Evolutionary conservation across 2,797 vertebrate genomes (phyloP).

Genomic region (Dallia pectoralis): DNA sequence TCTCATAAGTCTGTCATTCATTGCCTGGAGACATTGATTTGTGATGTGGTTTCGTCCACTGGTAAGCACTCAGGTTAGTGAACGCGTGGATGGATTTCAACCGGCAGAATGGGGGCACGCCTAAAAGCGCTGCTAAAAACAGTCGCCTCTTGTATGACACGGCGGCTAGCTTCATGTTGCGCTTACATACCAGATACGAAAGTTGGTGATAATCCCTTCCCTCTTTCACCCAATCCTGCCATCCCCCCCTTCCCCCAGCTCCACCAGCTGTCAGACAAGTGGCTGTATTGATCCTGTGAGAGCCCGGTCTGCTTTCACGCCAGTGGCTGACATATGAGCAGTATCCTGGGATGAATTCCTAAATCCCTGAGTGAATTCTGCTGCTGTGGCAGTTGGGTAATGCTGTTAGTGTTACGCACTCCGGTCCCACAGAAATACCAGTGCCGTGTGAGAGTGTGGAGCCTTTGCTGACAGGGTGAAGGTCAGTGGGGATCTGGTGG

Average conservation of each 20-base stretch:
- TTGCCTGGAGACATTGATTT: too few species aligned
- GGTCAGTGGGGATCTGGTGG: conserved; percentile 39
- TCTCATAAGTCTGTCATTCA: too few species aligned
- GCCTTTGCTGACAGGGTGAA: conserved; percentile 46
- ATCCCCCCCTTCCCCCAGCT: conserved; percentile 39
- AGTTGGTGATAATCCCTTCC: too few species aligned
- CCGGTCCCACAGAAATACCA: conserved; percentile 29
- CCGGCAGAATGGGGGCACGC: too few species aligned
- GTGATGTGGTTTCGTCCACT: too few species aligned
- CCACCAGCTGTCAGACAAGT: conserved; percentile 41
- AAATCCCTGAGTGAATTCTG: conserved; percentile 43
- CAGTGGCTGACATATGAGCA: conserved; percentile 41
- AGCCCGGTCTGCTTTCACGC: conserved; percentile 36
- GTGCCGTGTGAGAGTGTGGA: conserved; percentile 34
- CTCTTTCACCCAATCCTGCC: conserved; percentile 40
- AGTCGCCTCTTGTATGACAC: too few species aligned
- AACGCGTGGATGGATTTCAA: too few species aligned
- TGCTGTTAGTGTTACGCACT: conserved; percentile 41
- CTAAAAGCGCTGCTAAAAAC: too few species aligned
- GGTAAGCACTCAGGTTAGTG: too few species aligned
- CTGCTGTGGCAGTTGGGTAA: conserved; percentile 37
- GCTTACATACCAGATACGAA: too few species aligned
- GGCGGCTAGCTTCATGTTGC: too few species aligned
- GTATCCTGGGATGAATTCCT: conserved; percentile 30
- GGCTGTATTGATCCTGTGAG: conserved; percentile 49